Percentiles rank a stretch among this genome's conserved stretches.
phyloP scores from a whole-genome alignment of 2,888 invertebrate species.

The Acanthosepion esculentum region DNA sequence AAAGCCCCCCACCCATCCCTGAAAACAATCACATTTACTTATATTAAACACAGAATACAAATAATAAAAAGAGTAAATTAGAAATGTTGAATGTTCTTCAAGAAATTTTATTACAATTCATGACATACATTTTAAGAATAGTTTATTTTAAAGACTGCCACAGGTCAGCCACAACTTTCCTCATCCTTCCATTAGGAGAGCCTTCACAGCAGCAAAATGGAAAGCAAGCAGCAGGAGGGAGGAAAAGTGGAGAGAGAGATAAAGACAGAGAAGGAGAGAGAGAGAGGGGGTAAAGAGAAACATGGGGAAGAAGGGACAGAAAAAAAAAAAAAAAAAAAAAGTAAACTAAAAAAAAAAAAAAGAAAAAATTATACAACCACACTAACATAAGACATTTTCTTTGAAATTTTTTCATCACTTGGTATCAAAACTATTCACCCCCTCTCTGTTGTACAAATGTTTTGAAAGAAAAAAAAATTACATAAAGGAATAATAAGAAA shows the following conservation, averaged over 20 bases:
- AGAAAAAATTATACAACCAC: neutral
- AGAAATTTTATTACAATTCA: constrained; percentile 46
- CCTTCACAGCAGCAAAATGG: constrained; percentile 44
- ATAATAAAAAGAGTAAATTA: constrained; percentile 6
- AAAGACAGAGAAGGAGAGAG: neutral
- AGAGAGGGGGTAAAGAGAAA: neutral
- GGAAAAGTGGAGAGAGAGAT: neutral
- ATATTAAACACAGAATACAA: neutral
- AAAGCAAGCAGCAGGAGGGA: constrained; percentile 39
- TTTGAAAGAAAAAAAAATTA: neutral
- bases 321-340: neutral
- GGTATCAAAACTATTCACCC: constrained; percentile 1
- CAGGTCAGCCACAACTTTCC: constrained; percentile 45
- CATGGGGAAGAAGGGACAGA: neutral
- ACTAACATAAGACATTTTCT: neutral
- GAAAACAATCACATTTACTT: too few relatives aligned
- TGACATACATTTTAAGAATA: constrained; percentile 42
- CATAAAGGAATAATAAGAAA: neutral
- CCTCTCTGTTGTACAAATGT: constrained; percentile 33
- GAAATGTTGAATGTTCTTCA: constrained; percentile 40
- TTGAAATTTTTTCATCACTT: neutral
- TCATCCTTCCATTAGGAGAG: constrained; percentile 34
- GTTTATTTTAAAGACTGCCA: constrained; percentile 46
- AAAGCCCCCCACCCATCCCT: too few relatives aligned
- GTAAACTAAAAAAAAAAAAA: neutral